Evolutionary conservation across 2,797 vertebrate genomes (phyloP), one percentile per base, ranked within the genome.

Genomic region (Cyprinodon diabolis): DNA sequence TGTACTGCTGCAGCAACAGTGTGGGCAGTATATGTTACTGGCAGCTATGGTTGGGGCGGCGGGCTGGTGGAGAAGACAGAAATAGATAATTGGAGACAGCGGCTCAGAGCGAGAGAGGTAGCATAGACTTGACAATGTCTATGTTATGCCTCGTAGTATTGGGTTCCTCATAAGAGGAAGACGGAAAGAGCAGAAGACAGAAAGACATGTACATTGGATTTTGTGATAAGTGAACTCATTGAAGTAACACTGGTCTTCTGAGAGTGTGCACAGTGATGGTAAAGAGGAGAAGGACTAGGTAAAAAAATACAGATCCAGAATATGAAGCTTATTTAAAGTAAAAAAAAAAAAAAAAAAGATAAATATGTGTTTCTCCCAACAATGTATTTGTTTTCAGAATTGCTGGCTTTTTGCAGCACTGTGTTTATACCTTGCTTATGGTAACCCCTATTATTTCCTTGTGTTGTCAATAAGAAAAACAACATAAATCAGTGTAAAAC

Each of bases 1-100:
- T 81, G 85, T 78, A 77, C 77, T 76, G 57, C 69, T 78, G 74
- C 80, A 79, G 74, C 77, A 83, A 69, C 75, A 87, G 87, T 91
- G 88, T 93, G 91, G 92, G 90, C 80, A 91, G 86, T 78, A 85
- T 89, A 87, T 84, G 75, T 82, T 86, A 81, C 83, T 89, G 89
- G 82, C 85, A 86, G 86, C 89, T 84, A 86, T 71, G 82, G 54
- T 25, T 25, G 9, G 37, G 60, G 17, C 4, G 37, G 81, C 82
- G 83, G 81, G 79, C 72, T 87, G 83, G 80, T 86, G 80, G 71
- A 86, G 74, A 76, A 88, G 85, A 91, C 86, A 87, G 82, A 92
- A 92, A 92, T 91, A 91, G 89, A 91, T 90, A 88, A 89, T 86
- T 89, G 86, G 87, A 91, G 87, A 87, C 68, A 85, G 84, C 85